Base-by-base conservation (phyloP, 2,888 invertebrate species). In the Hyalella azteca region DNA sequence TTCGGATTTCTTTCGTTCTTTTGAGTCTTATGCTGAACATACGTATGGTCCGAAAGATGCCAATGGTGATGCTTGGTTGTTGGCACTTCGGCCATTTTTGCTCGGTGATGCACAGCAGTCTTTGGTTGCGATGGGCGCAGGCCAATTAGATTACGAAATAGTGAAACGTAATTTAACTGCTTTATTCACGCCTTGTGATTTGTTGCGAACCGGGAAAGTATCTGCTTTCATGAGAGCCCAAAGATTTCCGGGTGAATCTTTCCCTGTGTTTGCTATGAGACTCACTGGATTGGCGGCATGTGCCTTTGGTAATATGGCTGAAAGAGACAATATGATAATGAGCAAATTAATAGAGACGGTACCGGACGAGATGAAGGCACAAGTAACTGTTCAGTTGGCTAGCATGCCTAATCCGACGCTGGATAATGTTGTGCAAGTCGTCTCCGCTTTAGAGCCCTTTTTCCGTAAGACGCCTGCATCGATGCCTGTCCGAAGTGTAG, bases 241-340 rank as follows among this genome's bases (percentile, higher is more conserved):
- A 15, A 7, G 7, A 45, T 45, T 11, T 45, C 45, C 45, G 7
- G 45, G 45, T 45, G 45, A 50, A n/a, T 50, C 50, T 11, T 50
- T 50, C n/a, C 13, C 50, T n/a, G 50, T 50, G 50, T 50, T 50
- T 50, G 50, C 50, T n/a, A 50, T 50, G 50, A 11, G 50, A n/a
- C 19, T n/a, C 5, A 50, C 50, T n/a, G 13, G 50, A 5, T n/a
- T 50, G n/a, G 50, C 50, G 5, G 13, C 50, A 15, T 5, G 50
- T n/a, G 50, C 50, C 9, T 7, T 50, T n/a, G 50, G 50, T 50
- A 5, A 11, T 7, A 50, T 50, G n/a, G 11, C 9, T 15, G 5
- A 13, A n/a, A 11, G 50, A 13, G 50, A 50, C 50, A n/a, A n/a
- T 50, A 50, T 50, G n/a, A 50, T 50, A 15, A 13, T 50, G 50